Percentiles rank a stretch among this genome's conserved stretches.
Conservation (phyloP, 2,888 invertebrate species). For the Scrobipalpa atriplicella region DNA sequence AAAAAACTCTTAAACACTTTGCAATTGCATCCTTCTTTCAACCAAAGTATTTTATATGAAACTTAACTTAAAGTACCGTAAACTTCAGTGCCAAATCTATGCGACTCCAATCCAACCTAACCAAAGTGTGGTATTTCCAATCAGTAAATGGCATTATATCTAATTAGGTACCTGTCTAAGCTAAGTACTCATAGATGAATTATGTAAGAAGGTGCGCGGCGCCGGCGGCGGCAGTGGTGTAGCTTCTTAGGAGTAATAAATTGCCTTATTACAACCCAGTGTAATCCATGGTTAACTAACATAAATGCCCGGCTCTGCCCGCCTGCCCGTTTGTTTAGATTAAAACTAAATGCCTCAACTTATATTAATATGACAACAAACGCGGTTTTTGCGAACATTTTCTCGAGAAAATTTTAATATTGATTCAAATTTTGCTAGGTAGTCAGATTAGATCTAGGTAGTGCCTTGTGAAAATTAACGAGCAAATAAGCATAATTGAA, state of each 20-base stretch:
- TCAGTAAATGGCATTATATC: not conserved
- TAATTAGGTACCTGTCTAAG: slow-evolving; percentile 20
- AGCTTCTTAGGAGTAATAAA: slow-evolving; percentile 54
- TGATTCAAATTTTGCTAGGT: not conserved
- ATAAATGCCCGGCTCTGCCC: slow-evolving; percentile 67
- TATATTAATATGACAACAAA: slow-evolving; percentile 55
- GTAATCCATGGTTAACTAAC: slow-evolving; percentile 79
- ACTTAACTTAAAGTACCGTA: no score
- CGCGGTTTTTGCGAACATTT: slow-evolving; percentile 32
- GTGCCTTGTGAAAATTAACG: not conserved
- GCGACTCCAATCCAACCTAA: no score
- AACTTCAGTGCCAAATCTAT: no score
- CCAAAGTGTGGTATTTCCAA: not conserved
- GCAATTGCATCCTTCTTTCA: no score
- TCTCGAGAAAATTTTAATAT: not conserved
- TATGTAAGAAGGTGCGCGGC: slow-evolving; percentile 13
- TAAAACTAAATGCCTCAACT: slow-evolving; percentile 65
- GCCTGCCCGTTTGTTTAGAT: slow-evolving; percentile 73
- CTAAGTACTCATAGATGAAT: slow-evolving; percentile 23
- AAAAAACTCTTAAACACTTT: no score
- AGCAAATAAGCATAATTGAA: not conserved
- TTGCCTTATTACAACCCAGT: slow-evolving; percentile 62
- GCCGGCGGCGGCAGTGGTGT: not conserved
- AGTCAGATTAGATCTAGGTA: not conserved
- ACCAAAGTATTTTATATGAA: no score